Evolutionary conservation across 2,888 invertebrate genomes (phyloP), one percentile per base, ranked within the genome.

Genomic region (Odontothrips loti): DNA sequence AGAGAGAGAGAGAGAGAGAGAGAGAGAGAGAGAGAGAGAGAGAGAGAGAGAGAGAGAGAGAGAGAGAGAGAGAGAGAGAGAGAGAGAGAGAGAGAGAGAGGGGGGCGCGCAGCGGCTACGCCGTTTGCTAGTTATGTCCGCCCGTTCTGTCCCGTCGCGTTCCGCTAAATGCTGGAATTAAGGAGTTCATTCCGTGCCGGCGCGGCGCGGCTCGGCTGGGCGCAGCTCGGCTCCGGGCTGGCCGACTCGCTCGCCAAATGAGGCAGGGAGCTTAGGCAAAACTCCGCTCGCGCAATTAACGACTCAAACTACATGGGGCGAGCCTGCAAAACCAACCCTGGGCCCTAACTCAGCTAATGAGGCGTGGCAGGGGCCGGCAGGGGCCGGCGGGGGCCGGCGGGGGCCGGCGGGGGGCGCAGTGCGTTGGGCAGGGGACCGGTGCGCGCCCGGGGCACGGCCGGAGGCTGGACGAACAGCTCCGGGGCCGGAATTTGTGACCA

Each of bases 241-340:
- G 51, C 51, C 58, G 58, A 58, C 20, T 43, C 58, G 58, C 58
- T 58, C n/a, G 68, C 68, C 68, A 75, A 75, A 75, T 27, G 68
- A 75, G 68, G 68, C 68, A 27, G 23, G 68, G 68, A 75, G 68
- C 68, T 75, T 75, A 75, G 68, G 68, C 68, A 75, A 75, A 75
- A 75, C 68, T 75, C 27, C 68, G 68, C 68, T 75, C 27, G 23
- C 68, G 68, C 68, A 75, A 75, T 75, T 75, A 75, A 75, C 68
- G 68, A 27, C 68, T 75, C 23, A 75, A 75, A 75, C 68, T 75
- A 75, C 68, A 27, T 75, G 68, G 34, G 34, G 68, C 68, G 23
- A 75, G 68, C 68, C 58, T 20, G 58, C 58, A 58, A 58, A 58
- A 58, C 58, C 58, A n/a, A n/a, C 58, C 58, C 58, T 58, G 58